Evolutionary conservation across 2,113 vertebrate species (phyloP).

Genomic region (Notarius quadriscutis): DNA sequence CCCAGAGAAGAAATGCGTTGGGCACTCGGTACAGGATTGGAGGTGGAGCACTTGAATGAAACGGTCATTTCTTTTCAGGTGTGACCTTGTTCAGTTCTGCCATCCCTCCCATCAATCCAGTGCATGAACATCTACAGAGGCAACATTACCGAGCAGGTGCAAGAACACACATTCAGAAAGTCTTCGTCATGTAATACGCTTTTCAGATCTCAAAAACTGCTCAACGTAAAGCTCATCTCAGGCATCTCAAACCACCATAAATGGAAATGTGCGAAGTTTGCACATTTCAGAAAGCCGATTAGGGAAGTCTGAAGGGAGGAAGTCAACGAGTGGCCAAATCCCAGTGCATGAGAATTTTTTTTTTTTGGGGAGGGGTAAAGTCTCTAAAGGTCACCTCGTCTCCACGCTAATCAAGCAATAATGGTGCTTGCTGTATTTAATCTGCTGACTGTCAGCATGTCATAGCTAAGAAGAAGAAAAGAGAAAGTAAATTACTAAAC

Average conservation of each 20-base stretch:
- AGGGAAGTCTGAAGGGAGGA: constrained; percentile 12
- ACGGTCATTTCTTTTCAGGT: no score
- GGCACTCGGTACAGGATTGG: not conserved
- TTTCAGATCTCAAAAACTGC: not conserved
- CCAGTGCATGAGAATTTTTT: not conserved
- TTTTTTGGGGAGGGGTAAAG: not conserved
- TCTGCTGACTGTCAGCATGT: no score
- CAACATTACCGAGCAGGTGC: not conserved
- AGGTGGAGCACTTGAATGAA: no score
- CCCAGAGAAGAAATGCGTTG: not conserved
- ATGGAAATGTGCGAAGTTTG: not conserved
- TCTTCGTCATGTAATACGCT: not conserved
- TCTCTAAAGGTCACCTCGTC: constrained; percentile 1
- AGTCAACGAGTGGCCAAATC: not conserved
- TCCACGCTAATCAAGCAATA: not conserved
- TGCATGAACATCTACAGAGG: not conserved
- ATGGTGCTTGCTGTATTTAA: not conserved
- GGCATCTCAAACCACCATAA: not conserved
- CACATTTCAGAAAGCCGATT: not conserved
- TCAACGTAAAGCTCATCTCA: not conserved
- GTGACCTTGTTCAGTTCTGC: constrained; percentile 12
- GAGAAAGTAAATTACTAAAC: not conserved
- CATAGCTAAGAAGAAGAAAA: not conserved
- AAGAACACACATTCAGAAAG: not conserved
- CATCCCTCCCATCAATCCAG: not conserved